A percentile compares a stretch with the other conserved stretches of the same genome.
Evolutionary conservation across 2,113 vertebrate species (phyloP).

Genomic region (Terrapene triunguis): DNA sequence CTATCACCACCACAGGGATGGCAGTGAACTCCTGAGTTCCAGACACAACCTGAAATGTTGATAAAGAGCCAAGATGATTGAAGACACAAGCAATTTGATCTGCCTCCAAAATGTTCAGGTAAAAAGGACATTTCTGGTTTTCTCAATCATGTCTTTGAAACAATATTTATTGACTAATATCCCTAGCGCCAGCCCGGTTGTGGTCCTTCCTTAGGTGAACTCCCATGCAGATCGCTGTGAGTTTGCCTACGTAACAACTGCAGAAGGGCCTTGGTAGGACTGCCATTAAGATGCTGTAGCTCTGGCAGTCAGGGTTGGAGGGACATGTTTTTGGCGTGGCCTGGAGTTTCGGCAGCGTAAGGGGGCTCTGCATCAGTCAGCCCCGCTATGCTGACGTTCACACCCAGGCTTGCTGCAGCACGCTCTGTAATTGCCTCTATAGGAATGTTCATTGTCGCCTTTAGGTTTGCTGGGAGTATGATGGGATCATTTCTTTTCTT

Average conservation of each 20-base stretch:
- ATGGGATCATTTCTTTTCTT: not conserved
- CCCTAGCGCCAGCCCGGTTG: fast-evolving
- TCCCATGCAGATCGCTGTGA: not conserved
- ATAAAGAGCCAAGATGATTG: not conserved
- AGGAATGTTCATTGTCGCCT: not conserved
- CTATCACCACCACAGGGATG: not conserved
- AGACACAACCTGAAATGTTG: not conserved
- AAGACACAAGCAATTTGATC: not conserved
- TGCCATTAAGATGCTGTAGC: not conserved
- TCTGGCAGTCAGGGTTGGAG: not conserved
- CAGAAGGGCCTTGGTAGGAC: not conserved
- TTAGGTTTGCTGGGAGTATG: not conserved
- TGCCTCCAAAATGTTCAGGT: not conserved
- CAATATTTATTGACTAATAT: not conserved
- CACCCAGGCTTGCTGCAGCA: not conserved
- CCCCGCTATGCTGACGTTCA: not conserved
- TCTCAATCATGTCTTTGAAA: not conserved
- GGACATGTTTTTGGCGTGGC: not conserved
- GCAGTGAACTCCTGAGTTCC: not conserved
- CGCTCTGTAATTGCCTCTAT: not conserved
- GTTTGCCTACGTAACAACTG: not conserved
- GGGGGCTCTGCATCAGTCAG: not conserved
- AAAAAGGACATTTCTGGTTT: not conserved
- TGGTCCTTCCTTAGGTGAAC: not conserved
- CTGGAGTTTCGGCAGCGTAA: not conserved